Evolutionary conservation across 2,113 vertebrate species (phyloP), one percentile per base, ranked within the genome.

Genomic region (Paradoxurus hermaphroditus): DNA sequence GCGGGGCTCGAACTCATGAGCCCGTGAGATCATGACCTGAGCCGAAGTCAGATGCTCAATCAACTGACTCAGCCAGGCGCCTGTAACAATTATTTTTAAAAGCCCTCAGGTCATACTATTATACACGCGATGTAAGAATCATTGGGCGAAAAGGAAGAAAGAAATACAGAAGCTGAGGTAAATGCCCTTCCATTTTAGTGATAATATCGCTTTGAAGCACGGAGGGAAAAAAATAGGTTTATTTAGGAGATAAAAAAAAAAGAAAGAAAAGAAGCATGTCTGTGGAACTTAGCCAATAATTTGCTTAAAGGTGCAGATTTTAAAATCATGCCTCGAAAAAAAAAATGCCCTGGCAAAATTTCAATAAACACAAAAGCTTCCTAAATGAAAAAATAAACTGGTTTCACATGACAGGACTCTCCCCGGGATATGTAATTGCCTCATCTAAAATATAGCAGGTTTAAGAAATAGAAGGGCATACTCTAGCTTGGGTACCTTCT

Each of bases 311-410:
- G 34, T 73, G 13, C 31, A 36, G 31, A 95, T 94, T 89, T 97
- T 94, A 73, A 93, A 97, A 97, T 51, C 3, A 67, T 15, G 46
- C 11, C 91, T 97, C 53, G 19, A 91, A 59, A 75, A 63, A 63
- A 75, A 77, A 63, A 63, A 63, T 67, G n/a, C 34, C 44, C 84
- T 92, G 4, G 59, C 67, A 95, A 51, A 78, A 96, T 94, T 90
- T 97, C 95, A 97, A 95, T 46, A 94, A 95, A 77, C 41, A 93
- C 21, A 81, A 65, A 97, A 92, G 51, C 67, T 81, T 98, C 90
- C 87, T 93, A 97, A 97, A 84, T 93, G 34, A 88, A 98, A 97
- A 95, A 94, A 65, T 68, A 94, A 49, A 39, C 41, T 36, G 4
- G 4, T 49, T 36, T 75, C 16, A 10, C 11, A 51, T 21, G 21